A percentile compares a stretch with the other conserved stretches of the same genome.
Conservation (phyloP, 1,140 invertebrate species). For the Metaphire vulgaris region DNA sequence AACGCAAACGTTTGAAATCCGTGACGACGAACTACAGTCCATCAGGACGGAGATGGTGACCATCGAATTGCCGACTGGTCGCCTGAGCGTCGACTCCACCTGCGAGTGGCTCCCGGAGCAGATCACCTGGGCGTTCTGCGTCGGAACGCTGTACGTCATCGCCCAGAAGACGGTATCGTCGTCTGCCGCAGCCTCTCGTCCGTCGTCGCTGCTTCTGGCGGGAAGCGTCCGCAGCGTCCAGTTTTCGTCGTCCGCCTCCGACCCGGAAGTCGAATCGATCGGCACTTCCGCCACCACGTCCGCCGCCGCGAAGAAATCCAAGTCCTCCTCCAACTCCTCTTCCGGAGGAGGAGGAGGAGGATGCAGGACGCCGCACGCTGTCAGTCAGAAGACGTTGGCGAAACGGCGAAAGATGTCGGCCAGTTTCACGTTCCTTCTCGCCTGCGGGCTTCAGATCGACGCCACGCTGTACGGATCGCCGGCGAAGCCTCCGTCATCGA, state of each 20-base stretch:
- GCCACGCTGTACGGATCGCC: too few species aligned
- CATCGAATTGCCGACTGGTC: conserved; percentile 28
- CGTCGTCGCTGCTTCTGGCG: neutral
- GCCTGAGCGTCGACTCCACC: conserved; percentile 7
- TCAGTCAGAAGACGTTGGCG: conserved; percentile 15
- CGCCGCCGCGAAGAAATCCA: too few species aligned
- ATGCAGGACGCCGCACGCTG: too few species aligned
- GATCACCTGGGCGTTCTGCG: conserved; percentile 25
- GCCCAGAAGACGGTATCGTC: too few species aligned
- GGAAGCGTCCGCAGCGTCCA: too few species aligned
- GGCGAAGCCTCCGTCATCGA: too few species aligned
- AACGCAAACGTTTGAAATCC: conserved; percentile 3
- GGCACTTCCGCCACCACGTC: too few species aligned
- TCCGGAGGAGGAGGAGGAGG: too few species aligned
- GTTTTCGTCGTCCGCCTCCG: too few species aligned
- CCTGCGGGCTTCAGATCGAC: conserved; percentile 26
- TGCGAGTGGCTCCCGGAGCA: conserved; percentile 7
- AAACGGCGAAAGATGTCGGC: conserved; percentile 27
- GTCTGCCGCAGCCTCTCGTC: too few species aligned
- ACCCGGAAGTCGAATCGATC: too few species aligned
- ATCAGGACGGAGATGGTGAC: conserved; percentile 11
- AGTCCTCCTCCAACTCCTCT: too few species aligned
- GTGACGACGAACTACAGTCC: conserved; percentile 27
- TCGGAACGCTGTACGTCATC: conserved; percentile 21
- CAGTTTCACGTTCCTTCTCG: conserved; percentile 30